A percentile compares a stretch with the other conserved stretches of the same genome.
Conservation (phyloP, 2,113 vertebrate genomes). For the Bufo gargarizans region DNA sequence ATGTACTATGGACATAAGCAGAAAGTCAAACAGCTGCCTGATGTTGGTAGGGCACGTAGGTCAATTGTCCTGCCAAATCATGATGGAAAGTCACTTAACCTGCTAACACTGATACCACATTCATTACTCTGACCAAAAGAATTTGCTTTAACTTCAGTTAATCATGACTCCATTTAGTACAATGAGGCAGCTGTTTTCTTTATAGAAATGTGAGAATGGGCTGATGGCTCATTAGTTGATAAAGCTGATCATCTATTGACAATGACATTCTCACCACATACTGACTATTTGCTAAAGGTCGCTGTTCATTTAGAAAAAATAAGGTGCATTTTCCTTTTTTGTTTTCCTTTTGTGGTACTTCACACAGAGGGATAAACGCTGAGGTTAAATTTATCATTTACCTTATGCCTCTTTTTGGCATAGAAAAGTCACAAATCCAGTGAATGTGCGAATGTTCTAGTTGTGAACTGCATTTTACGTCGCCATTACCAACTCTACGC, state of each 20-base stretch:
- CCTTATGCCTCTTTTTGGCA: too few relatives aligned
- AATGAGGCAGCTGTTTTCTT: conserved; percentile 21
- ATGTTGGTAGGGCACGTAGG: conserved; percentile 5
- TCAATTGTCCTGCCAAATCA: conserved; percentile 33
- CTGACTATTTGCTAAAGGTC: background rate
- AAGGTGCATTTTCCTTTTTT: background rate
- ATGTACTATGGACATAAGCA: conserved; percentile 1
- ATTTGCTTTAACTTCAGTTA: conserved; percentile 4
- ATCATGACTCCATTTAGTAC: conserved; percentile 13
- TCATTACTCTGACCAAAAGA: background rate
- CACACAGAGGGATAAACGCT: too few relatives aligned
- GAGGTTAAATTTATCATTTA: too few relatives aligned
- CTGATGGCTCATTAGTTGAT: background rate
- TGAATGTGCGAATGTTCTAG: too few relatives aligned
- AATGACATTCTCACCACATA: background rate
- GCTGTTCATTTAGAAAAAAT: background rate
- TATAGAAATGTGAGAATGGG: conserved; percentile 28
- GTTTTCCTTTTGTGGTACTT: background rate
- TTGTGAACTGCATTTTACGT: too few relatives aligned
- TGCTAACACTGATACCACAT: background rate
- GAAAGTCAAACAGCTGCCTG: conserved; percentile 30
- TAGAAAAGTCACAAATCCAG: too few relatives aligned
- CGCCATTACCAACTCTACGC: too few relatives aligned
- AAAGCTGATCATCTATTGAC: conserved; percentile 1
- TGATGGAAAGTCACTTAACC: conserved; percentile 47